phyloP scores from a whole-genome alignment of 2,113 vertebrate species.

The Crotalus helleri region DNA sequence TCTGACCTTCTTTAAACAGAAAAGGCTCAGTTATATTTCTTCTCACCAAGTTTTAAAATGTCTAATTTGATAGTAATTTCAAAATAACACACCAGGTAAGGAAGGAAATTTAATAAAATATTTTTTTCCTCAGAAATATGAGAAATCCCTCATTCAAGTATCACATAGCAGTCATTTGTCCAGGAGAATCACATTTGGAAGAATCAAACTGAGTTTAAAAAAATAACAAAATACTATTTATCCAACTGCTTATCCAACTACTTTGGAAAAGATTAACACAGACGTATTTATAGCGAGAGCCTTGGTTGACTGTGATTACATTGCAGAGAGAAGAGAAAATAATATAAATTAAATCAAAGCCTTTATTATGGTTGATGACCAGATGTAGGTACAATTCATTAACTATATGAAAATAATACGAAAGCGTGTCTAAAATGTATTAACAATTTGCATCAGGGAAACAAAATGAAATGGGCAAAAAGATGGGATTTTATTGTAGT shows the following conservation, averaged over 20 bases:
- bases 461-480: neutral
- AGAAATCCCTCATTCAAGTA: neutral
- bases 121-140: neutral
- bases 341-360: neutral
- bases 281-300: neutral
- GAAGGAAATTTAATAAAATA: neutral
- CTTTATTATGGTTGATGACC: neutral
- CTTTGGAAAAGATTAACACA: neutral
- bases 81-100: accelerated
- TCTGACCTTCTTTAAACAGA: neutral
- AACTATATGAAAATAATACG: neutral
- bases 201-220: neutral
- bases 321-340: neutral
- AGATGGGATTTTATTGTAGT: neutral
- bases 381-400: neutral
- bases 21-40: neutral
- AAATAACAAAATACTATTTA: neutral
- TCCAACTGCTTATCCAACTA: neutral
- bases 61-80: neutral
- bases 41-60: neutral
- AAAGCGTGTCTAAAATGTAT: neutral
- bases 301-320: too few relatives aligned
- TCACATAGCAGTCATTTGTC: neutral
- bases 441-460: neutral
- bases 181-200: neutral